phyloP scores from a whole-genome alignment of 2,113 vertebrate genomes.

The Ageneiosus marmoratus region DNA sequence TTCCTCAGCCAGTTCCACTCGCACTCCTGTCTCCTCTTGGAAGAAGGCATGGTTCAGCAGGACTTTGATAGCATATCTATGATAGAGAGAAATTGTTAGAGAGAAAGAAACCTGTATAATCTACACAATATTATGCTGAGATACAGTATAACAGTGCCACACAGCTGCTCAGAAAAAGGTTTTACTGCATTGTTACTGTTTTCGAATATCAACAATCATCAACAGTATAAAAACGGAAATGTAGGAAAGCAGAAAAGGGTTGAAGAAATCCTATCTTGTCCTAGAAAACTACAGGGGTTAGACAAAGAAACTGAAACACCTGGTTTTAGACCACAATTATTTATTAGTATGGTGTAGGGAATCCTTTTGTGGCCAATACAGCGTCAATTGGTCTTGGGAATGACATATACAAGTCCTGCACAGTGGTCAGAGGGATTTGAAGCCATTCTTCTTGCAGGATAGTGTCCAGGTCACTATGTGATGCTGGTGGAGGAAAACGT shows the following conservation, averaged over 20 bases:
- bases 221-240: background rate
- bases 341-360: no score
- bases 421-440: no score
- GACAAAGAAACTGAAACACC: no score
- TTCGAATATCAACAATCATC: background rate
- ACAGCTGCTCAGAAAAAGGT: background rate
- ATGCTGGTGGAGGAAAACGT: no score
- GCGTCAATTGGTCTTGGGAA: no score
- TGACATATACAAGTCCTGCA: no score
- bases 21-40: constrained; percentile 96
- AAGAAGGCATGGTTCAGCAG: constrained; percentile 99
- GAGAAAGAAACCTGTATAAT: background rate
- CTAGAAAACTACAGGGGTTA: background rate
- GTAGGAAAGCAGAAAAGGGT: background rate
- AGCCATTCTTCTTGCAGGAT: no score
- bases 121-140: background rate
- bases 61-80: constrained; percentile 95
- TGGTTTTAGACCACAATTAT: no score
- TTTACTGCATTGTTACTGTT: background rate
- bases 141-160: background rate
- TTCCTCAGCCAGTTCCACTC: constrained; percentile 96
- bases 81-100: background rate
- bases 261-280: background rate
- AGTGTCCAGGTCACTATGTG: no score
- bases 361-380: no score